Percentiles rank a stretch among this genome's conserved stretches.
These are phyloP conservation scores for Meriones psammophilus DNA, from an alignment of 2,797 vertebrate species.

Conservation along the genomic window DNA sequence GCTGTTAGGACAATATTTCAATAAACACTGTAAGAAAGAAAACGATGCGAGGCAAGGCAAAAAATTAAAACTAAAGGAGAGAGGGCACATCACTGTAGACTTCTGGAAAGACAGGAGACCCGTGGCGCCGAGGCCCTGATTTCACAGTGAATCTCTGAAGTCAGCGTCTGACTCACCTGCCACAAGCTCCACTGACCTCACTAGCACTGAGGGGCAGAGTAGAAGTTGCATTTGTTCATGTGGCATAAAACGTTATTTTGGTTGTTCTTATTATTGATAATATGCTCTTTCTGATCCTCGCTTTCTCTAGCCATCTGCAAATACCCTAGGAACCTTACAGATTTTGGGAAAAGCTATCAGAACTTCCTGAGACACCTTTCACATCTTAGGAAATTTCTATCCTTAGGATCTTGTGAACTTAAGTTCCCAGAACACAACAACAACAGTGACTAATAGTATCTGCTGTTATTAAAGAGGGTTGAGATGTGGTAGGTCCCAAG, in stretches of 20 bases:
- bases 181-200: background rate
- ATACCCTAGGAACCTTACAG: background rate
- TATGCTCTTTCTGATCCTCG: slow-evolving; percentile 3
- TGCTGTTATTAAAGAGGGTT: background rate
- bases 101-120: background rate
- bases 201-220: background rate
- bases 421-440: background rate
- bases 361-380: background rate
- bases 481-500: background rate
- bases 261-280: slow-evolving; percentile 16
- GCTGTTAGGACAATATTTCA: slow-evolving; percentile 18
- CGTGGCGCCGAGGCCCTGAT: background rate
- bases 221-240: slow-evolving; percentile 54
- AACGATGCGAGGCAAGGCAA: background rate
- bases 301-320: slow-evolving; percentile 5
- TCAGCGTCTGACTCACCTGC: background rate
- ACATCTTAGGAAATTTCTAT: background rate
- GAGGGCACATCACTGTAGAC: background rate
- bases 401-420: background rate
- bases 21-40: background rate
- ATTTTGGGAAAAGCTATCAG: background rate
- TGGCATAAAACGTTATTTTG: background rate
- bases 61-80: background rate
- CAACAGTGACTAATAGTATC: background rate
- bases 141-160: background rate